Conservation (phyloP, 2,113 vertebrate species). For the Limanda limanda region DNA sequence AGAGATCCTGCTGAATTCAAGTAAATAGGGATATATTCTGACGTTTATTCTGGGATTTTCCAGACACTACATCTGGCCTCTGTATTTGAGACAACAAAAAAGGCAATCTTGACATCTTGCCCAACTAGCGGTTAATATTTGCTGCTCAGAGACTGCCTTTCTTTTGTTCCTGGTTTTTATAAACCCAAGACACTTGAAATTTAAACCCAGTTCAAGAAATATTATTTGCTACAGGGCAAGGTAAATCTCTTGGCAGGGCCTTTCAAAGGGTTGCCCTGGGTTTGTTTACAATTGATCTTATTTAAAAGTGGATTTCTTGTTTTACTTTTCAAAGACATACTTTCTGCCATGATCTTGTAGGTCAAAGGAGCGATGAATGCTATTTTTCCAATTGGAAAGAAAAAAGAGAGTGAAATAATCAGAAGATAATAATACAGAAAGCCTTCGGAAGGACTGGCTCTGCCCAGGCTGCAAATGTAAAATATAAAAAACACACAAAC, state of each 20-base stretch:
- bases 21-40: constrained; percentile 77
- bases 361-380: constrained; percentile 80
- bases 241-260: constrained; percentile 86
- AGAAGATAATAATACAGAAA: constrained; percentile 71
- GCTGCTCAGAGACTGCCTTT: constrained; percentile 83
- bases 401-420: constrained; percentile 76
- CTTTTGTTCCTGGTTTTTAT: constrained; percentile 86
- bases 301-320: constrained; percentile 86
- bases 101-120: constrained; percentile 86
- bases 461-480: constrained; percentile 55
- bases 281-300: constrained; percentile 90
- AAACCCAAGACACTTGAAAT: constrained; percentile 88
- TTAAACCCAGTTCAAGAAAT: constrained; percentile 88
- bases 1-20: constrained; percentile 63
- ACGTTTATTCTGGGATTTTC: constrained; percentile 82
- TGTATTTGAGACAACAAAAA: constrained; percentile 84
- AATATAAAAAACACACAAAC: constrained; percentile 53
- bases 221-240: constrained; percentile 87
- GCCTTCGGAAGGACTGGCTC: constrained; percentile 54
- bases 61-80: constrained; percentile 72
- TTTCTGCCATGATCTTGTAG: constrained; percentile 80
- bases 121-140: constrained; percentile 86
- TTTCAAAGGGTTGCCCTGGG: constrained; percentile 87
- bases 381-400: constrained; percentile 67
- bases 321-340: constrained; percentile 85